phyloP scores from a whole-genome alignment of 2,888 invertebrate species.

The Acleris holmiana region DNA sequence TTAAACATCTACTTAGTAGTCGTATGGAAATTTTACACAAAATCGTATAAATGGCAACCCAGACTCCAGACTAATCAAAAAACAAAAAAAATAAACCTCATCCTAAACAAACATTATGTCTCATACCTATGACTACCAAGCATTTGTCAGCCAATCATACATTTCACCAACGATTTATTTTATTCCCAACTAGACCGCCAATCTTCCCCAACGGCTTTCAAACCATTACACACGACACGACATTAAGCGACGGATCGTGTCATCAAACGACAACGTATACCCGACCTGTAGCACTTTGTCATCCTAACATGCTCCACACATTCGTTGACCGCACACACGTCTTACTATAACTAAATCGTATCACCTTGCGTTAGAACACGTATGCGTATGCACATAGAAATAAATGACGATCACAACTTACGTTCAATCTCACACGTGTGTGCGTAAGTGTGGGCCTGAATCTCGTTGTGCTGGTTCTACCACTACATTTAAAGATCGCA shows the following conservation, averaged over 20 bases:
- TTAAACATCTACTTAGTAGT: too few relatives aligned
- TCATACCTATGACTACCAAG: too few relatives aligned
- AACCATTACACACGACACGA: slow-evolving; percentile 36
- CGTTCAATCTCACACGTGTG: too few relatives aligned
- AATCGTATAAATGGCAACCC: too few relatives aligned
- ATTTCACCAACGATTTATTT: slow-evolving; percentile 5
- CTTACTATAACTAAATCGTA: not conserved
- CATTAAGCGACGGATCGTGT: slow-evolving; percentile 35
- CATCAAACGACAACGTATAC: slow-evolving; percentile 16
- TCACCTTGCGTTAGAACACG: too few relatives aligned
- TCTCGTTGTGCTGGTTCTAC: not conserved
- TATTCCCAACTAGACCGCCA: slow-evolving; percentile 17
- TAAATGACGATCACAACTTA: too few relatives aligned
- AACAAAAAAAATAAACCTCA: too few relatives aligned
- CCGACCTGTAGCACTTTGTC: slow-evolving; percentile 15
- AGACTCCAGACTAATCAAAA: too few relatives aligned
- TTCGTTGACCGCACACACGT: not conserved
- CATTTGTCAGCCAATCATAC: not conserved
- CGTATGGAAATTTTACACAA: too few relatives aligned
- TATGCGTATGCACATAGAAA: too few relatives aligned
- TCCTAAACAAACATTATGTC: too few relatives aligned
- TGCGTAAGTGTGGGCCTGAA: too few relatives aligned
- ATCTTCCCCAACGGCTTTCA: slow-evolving; percentile 31
- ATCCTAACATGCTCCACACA: not conserved
- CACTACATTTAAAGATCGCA: not conserved